Base-by-base conservation (phyloP, 2,113 vertebrate genomes). In the Pogona vitticeps region DNA sequence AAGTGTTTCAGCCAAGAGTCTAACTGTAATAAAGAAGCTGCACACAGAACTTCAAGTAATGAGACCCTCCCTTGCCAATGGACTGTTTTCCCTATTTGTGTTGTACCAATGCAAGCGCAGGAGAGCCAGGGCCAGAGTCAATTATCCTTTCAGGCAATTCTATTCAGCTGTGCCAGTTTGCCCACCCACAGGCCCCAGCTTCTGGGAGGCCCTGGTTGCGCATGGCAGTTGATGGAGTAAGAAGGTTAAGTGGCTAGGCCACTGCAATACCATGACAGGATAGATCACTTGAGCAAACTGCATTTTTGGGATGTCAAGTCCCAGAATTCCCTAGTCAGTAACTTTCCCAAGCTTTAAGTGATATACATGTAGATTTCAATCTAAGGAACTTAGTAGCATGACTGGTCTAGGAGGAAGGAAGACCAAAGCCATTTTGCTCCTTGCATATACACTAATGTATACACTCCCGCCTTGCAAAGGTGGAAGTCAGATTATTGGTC, bases 81-180 rank as follows among this genome's bases (percentile, higher is more conserved):
- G 18, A 58, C 40, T 58, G 28, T 46, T 73, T 72, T 6, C 63
- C 23, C 28, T 76, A 5, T 82, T 63, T 76, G 59, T 76, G 58
- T 31, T 12, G 33, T 33, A 56, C 23, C 33, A n/a, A 56, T 31
- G 42, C 59, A 73, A 12, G 79, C 70, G 1, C 5, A 56, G 58
- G 28, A 18, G 21, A 33, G 38, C 21, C 59, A 76, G 42, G 71
- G 40, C 40, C 79, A 56, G 61, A 75, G 59, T 21, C 17, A 13
- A 67, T 87, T 36, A 80, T 75, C n/a, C 70, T 86, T 82, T 87
- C 78, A 87, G 59, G 40, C 9, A 52, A 76, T 52, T 82, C 58
- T 40, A 31, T 75, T 82, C 42, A 76, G 28, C 40, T 26, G 6
- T 76, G 61, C 83, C 83, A 77, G 42, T 46, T 76, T 58, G 70